Evolutionary conservation across 1,140 invertebrate genomes (phyloP).

Genomic region (Diorhabda carinulata): DNA sequence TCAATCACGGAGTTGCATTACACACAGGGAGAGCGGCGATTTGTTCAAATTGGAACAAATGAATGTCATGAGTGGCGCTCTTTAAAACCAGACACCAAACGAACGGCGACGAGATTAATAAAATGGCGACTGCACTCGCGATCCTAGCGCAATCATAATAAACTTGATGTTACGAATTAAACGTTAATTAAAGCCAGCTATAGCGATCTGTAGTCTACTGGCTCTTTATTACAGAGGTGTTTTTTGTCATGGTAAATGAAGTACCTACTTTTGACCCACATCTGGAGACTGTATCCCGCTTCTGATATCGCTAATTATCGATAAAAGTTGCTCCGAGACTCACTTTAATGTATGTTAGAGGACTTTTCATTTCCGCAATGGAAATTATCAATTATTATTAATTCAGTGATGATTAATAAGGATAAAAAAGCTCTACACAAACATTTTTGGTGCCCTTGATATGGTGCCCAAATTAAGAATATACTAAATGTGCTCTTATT

Average conservation of each 20-base stretch:
- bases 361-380: no score
- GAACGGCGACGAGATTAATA: not conserved
- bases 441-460: no score
- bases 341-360: no score
- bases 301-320: not conserved
- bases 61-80: not conserved
- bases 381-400: no score
- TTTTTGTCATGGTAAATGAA: not conserved
- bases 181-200: not conserved
- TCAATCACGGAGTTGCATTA: not conserved
- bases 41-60: conserved; percentile 2
- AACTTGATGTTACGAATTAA: conserved; percentile 1
- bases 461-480: no score
- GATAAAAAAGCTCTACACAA: no score
- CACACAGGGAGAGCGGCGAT: not conserved
- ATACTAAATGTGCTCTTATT: no score
- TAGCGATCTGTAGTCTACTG: not conserved
- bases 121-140: not conserved
- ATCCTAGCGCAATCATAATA: not conserved
- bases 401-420: no score
- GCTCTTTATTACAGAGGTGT: not conserved
- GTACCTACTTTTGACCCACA: not conserved
- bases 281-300: not conserved
- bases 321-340: no score
- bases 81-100: not conserved